These are phyloP conservation scores for Vulpes lagopus DNA, from an alignment of 2,113 vertebrate genomes.

Conservation along the genomic window DNA sequence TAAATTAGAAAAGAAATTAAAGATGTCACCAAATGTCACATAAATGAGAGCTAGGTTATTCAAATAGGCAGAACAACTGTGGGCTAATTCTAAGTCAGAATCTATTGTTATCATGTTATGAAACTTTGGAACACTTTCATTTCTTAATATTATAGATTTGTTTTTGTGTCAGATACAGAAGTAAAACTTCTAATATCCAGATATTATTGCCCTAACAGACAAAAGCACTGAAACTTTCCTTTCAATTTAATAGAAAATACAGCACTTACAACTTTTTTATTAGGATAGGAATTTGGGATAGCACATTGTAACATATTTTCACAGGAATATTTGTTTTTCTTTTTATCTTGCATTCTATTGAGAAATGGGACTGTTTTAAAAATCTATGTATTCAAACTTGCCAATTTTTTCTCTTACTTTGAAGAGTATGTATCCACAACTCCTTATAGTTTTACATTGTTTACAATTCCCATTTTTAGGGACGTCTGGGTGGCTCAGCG, in stretches of 20 bases:
- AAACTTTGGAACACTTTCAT: conserved; percentile 15
- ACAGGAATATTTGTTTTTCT: not conserved
- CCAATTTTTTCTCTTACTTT: not conserved
- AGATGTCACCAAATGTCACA: not conserved
- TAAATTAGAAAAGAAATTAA: conserved; percentile 63
- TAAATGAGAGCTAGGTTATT: not conserved
- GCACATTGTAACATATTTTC: not conserved
- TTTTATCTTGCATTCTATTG: not conserved
- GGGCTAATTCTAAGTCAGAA: not conserved
- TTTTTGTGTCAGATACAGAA: not conserved
- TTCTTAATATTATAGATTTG: not conserved
- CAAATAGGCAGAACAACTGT: not conserved
- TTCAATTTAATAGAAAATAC: not conserved
- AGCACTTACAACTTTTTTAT: not conserved
- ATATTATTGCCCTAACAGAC: not conserved
- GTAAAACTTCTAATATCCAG: not conserved
- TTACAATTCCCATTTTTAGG: not conserved
- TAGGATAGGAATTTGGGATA: not conserved
- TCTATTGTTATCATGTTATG: not conserved
- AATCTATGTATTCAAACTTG: not conserved
- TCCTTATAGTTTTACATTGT: not conserved
- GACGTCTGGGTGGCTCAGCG: too few relatives aligned
- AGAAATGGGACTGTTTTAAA: not conserved
- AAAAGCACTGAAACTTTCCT: not conserved
- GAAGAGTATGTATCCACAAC: not conserved